Conservation (phyloP, 1,140 invertebrate species). For the Cardiocondyla obscurior region DNA sequence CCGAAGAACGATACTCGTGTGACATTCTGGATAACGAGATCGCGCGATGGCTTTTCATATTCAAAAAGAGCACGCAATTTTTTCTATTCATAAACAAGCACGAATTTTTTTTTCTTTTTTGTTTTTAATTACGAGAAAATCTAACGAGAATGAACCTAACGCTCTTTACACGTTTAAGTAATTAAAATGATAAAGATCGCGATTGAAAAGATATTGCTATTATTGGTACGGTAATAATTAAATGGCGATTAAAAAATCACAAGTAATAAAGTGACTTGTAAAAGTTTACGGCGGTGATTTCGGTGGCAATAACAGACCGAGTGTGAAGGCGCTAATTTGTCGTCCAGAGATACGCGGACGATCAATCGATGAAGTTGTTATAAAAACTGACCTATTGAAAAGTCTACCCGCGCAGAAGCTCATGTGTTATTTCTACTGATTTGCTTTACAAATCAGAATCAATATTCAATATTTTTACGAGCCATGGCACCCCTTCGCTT, state of each 20-base stretch:
- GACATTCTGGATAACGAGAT: neutral
- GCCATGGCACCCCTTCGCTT: neutral
- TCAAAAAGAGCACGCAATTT: neutral
- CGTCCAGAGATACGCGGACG: neutral
- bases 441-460: constrained; percentile 53
- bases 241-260: neutral
- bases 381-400: constrained; percentile 22
- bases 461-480: constrained; percentile 53
- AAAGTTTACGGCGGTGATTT: neutral
- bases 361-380: constrained; percentile 5
- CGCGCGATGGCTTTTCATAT: neutral
- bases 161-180: neutral
- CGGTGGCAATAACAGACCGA: neutral
- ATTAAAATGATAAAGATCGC: neutral
- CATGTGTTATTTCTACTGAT: constrained; percentile 32
- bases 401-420: neutral
- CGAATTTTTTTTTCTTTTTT: no score
- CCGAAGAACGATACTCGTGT: neutral
- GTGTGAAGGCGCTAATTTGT: constrained; percentile 6
- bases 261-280: neutral
- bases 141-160: neutral
- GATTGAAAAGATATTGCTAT: neutral
- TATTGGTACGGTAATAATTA: neutral
- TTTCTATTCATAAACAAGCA: neutral
- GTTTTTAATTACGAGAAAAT: no score